Evolutionary conservation across 2,888 invertebrate species (phyloP), one percentile per base, ranked within the genome.

Genomic region (Dryocosmus kuriphilus): DNA sequence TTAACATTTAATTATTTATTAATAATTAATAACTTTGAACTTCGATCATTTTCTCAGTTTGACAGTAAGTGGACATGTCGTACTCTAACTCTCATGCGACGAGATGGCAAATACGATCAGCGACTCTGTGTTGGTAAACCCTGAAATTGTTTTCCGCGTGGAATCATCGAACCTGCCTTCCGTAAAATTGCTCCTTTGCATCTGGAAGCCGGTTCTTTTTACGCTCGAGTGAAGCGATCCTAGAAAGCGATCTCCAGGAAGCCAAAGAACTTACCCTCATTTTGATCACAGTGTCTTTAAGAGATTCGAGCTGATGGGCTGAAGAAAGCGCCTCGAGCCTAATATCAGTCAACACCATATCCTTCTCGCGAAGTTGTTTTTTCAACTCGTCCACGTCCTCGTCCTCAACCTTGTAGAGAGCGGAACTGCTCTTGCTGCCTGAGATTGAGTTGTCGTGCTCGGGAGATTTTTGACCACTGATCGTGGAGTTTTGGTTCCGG

Each of bases 201-300:
- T 62, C 32, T 46, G 22, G 24, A 73, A 55, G 57, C 27, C n/a
- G 19, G 14, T 27, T 60, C 22, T 22, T n/a, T 24, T 57, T 74
- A 46, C 60, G 32, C 24, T 57, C 16, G 57, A 74, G 55, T 67
- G 67, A 67, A 16, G 9, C n/a, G 35, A 65, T 38, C 19, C 27
- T 19, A 35, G 19, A 30, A 24, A 65, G 27, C 32, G 35, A 65
- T 27, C 11, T 57, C 24, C 27, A 67, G 27, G 41, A 46, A 24
- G 30, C n/a, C 46, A 46, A 46, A 11, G 62, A 76, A 92, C 94
- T 92, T 92, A 97, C 97, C 93, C 98, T 96, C 97, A 99, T 98
- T 92, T 98, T 98, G 92, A 97, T 97, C 89, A 99, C 98, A 74
- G 98, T 98, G 90, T 99, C 99, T 91, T 98, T 97, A 27, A 99